Percentiles rank a stretch among this genome's conserved stretches.
Evolutionary conservation across 2,888 invertebrate species (phyloP).

Genomic region (Diarsia dahlii): DNA sequence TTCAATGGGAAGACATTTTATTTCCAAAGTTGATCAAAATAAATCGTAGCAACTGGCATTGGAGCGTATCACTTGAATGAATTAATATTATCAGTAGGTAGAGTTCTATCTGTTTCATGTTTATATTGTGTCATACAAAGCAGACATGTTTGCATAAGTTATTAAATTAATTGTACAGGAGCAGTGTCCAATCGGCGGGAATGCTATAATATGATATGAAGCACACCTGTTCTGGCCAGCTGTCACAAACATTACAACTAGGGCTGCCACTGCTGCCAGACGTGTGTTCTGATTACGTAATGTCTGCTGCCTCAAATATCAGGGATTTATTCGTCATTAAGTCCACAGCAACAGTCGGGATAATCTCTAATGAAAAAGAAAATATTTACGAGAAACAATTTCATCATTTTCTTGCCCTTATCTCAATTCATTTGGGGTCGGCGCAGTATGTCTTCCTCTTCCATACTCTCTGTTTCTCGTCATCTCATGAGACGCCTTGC

Average conservation of each 20-base stretch:
- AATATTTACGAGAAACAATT: conserved; percentile 9
- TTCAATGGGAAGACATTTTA: not conserved
- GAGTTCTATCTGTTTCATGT: conserved; percentile 9
- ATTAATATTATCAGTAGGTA: conserved; percentile 5
- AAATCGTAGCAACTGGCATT: conserved; percentile 3
- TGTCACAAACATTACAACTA: conserved; percentile 69
- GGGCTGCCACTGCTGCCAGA: conserved; percentile 48
- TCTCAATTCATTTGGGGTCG: too few species aligned
- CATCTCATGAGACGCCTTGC: too few species aligned
- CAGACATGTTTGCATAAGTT: conserved; percentile 48
- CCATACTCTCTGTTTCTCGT: too few species aligned
- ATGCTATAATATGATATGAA: conserved; percentile 61
- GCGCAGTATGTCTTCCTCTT: too few species aligned
- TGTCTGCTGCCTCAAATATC: conserved; percentile 25
- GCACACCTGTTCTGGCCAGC: conserved; percentile 80
- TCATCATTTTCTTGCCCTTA: too few species aligned
- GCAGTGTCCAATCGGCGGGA: conserved; percentile 54
- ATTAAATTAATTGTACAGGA: conserved; percentile 61
- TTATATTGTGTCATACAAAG: conserved; percentile 22
- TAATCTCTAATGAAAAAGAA: not conserved
- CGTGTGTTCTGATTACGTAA: conserved; percentile 44
- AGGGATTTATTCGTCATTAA: conserved; percentile 25
- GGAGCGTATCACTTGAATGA: not conserved
- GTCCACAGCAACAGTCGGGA: not conserved
- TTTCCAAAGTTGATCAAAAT: not conserved